Percentiles rank a stretch among this genome's conserved stretches.
These are phyloP conservation scores for Aleiodes testaceus DNA, from an alignment of 2,888 invertebrate species.

Conservation along the genomic window DNA sequence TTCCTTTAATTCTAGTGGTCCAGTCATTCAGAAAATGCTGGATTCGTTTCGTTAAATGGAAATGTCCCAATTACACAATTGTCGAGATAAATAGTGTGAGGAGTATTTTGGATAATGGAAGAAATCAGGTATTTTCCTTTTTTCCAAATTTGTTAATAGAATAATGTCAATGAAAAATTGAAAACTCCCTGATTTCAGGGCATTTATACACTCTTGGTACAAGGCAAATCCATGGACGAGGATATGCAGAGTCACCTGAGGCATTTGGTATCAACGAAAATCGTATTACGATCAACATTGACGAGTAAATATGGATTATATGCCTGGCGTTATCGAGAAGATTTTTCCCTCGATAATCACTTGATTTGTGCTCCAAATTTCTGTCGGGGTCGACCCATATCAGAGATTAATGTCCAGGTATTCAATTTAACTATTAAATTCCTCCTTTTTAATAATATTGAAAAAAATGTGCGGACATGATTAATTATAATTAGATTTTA, in stretches of 20 bases:
- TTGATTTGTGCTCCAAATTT: slow-evolving; percentile 78
- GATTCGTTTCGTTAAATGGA: slow-evolving; percentile 67
- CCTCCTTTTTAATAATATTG: too few species aligned
- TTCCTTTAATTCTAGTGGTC: slow-evolving; percentile 57
- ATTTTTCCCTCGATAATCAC: slow-evolving; percentile 82
- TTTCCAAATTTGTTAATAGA: background rate
- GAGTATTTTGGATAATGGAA: slow-evolving; percentile 66
- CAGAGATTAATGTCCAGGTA: slow-evolving; percentile 84
- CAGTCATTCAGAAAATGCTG: slow-evolving; percentile 64
- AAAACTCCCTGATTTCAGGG: slow-evolving; percentile 55
- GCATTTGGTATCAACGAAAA: slow-evolving; percentile 66
- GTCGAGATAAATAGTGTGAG: slow-evolving; percentile 64
- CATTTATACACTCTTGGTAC: slow-evolving; percentile 66
- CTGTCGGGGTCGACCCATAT: slow-evolving; percentile 81
- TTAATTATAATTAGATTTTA: too few species aligned
- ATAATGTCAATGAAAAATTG: too few species aligned
- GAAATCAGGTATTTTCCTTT: slow-evolving; percentile 67
- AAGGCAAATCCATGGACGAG: slow-evolving; percentile 62
- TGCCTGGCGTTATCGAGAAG: slow-evolving; percentile 79
- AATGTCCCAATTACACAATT: slow-evolving; percentile 62
- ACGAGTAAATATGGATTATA: slow-evolving; percentile 86
- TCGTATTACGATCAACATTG: slow-evolving; percentile 79
- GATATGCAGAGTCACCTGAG: slow-evolving; percentile 60
- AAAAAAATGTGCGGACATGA: too few species aligned
- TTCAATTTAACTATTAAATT: slow-evolving; percentile 12